A percentile compares a stretch with the other conserved stretches of the same genome.
Evolutionary conservation across 2,888 invertebrate genomes (phyloP).

Genomic region (Macrosiphum euphorbiae): DNA sequence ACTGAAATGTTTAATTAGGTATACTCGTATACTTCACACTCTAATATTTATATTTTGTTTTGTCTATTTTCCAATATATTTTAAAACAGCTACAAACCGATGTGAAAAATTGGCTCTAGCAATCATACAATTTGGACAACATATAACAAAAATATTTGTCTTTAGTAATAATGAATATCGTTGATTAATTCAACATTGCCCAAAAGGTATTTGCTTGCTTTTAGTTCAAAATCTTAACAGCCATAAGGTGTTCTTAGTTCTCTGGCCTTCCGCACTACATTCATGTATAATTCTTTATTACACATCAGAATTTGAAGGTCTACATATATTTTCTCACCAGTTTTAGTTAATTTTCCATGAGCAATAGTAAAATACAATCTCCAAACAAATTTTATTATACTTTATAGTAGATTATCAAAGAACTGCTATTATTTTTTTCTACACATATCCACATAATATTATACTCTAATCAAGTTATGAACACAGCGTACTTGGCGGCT

Average conservation of each 20-base stretch:
- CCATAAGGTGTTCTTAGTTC: not conserved
- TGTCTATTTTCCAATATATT: not conserved
- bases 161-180: not conserved
- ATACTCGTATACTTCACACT: not conserved
- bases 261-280: not conserved
- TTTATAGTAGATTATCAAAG: not conserved
- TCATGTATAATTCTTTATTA: not conserved
- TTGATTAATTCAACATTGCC: not conserved
- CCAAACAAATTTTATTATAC: not conserved
- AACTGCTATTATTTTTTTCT: not conserved
- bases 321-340: not conserved
- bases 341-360: no score
- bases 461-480: not conserved
- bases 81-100: not conserved
- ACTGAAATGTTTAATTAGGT: not conserved
- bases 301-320: not conserved
- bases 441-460: not conserved
- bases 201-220: not conserved
- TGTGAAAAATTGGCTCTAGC: not conserved
- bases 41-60: not conserved
- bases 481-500: not conserved
- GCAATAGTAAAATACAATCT: not conserved
- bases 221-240: not conserved
- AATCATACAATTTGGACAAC: not conserved
- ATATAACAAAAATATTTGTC: not conserved